A percentile compares a stretch with the other conserved stretches of the same genome.
Evolutionary conservation across 64 coral and sea anemone genomes (phyloP).

Genomic region (Actinia equina): DNA sequence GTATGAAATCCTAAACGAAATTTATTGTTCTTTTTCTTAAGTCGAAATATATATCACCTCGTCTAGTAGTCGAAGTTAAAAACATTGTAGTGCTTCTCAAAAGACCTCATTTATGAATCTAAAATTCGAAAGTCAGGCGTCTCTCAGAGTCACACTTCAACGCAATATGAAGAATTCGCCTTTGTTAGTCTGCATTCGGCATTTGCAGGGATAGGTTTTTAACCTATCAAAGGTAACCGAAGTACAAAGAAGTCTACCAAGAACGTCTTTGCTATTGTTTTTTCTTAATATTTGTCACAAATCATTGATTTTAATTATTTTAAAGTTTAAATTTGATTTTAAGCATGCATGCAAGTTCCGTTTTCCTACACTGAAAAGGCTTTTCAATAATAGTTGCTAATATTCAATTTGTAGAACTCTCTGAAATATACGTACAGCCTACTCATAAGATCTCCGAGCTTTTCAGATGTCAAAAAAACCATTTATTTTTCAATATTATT

Average conservation of each 20-base stretch:
- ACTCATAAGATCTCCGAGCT: too few species aligned
- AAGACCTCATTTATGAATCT: not conserved
- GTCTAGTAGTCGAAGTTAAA: too few species aligned
- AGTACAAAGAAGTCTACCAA: not conserved
- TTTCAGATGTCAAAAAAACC: not conserved
- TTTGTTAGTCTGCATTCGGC: not conserved
- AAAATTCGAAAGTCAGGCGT: not conserved
- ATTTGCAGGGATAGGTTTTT: not conserved
- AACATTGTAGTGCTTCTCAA: not conserved
- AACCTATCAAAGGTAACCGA: not conserved
- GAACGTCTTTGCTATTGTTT: not conserved
- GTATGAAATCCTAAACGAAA: not conserved
- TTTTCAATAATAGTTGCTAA: too few species aligned
- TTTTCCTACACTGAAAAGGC: not conserved
- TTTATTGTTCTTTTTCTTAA: not conserved
- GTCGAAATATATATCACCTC: not conserved
- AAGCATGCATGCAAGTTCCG: too few species aligned
- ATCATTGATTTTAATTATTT: constrained; percentile 3
- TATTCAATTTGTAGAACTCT: too few species aligned
- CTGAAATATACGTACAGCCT: too few species aligned
- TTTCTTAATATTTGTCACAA: not conserved
- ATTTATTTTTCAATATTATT: not conserved
- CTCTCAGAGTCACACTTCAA: not conserved
- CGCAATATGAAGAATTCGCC: not conserved
- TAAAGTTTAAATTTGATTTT: not conserved